Evolutionary conservation across 2,888 invertebrate genomes (phyloP), one percentile per base, ranked within the genome.

Genomic region (Pyralis farinalis): DNA sequence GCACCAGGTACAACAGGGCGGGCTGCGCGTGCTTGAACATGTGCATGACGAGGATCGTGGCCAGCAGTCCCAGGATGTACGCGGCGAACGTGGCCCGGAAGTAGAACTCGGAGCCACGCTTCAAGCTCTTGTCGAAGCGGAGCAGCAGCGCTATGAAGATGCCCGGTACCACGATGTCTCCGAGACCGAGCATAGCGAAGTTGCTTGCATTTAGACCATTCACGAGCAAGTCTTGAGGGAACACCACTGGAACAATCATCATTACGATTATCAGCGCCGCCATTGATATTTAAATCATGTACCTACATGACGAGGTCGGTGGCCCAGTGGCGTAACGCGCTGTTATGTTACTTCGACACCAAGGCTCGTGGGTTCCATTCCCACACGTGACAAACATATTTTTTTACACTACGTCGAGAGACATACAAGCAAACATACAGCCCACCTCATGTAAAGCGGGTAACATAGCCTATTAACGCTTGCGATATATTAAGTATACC

Each of bases 101-200:
- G 77, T 97, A 97, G 12, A 94, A 92, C 59, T 95, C 93, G 7
- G 94, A 93, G 71, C 95, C 94, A 10, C 96, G 67, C 59, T 95
- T 94, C 47, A 96, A 90, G 67, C 96, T 96, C 74, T 95, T 92
- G 89, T 99, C 99, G 85, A 98, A 99, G 53, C 99, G 93, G 35
- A 99, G 91, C 34, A 99, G 90, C 12, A 99, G 91, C 0, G 99
- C 99, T 37, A 99, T 98, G 82, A 99, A 99, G 70, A 99, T 98
- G 51, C 99, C 99, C 3, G 99, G 99, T 53, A 99, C 97, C 22
- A 99, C 99, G 63, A 99, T 99, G 79, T 99, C 99, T 2, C 99
- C 99, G 7, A 99, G 92, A 0, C 99, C 99, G 38, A 99, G 88
- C 98, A 99, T 99, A 8, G 99, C 98, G 87, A 98, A 98, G 89